Percentiles rank a stretch among this genome's conserved stretches.
These are phyloP conservation scores for Mormyrus iriodes DNA, from an alignment of 2,113 vertebrate genomes.

Conservation along the genomic window DNA sequence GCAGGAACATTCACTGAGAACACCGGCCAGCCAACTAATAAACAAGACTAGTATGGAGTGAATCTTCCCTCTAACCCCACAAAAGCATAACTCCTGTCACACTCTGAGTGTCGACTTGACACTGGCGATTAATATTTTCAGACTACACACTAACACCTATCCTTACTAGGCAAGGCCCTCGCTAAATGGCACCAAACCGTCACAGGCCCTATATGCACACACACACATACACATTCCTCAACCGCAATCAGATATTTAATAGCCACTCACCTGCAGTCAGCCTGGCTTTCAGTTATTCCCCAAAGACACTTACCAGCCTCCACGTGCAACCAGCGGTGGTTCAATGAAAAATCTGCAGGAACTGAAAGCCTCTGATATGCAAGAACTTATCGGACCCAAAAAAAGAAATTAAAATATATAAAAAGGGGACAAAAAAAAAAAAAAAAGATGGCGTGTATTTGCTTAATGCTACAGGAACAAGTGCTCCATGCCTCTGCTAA, in stretches of 20 bases:
- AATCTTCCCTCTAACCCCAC: neutral
- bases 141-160: conserved; percentile 16
- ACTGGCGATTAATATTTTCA: conserved; percentile 8
- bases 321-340: neutral
- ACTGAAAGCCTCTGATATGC: neutral
- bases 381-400: neutral
- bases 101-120: neutral
- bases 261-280: neutral
- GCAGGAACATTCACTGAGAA: conserved; percentile 20
- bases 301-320: conserved; percentile 10
- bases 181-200: neutral
- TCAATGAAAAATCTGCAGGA: conserved; percentile 3
- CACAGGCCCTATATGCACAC: neutral
- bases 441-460: neutral
- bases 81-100: neutral
- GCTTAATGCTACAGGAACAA: neutral
- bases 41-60: neutral
- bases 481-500: neutral
- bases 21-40: neutral
- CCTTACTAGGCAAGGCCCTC: neutral
- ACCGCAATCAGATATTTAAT: neutral
- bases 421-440: neutral
- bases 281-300: conserved; percentile 16
- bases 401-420: conserved; percentile 15
- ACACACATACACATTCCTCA: neutral